Evolutionary conservation across 2,113 vertebrate genomes (phyloP).

Genomic region (Charina bottae): DNA sequence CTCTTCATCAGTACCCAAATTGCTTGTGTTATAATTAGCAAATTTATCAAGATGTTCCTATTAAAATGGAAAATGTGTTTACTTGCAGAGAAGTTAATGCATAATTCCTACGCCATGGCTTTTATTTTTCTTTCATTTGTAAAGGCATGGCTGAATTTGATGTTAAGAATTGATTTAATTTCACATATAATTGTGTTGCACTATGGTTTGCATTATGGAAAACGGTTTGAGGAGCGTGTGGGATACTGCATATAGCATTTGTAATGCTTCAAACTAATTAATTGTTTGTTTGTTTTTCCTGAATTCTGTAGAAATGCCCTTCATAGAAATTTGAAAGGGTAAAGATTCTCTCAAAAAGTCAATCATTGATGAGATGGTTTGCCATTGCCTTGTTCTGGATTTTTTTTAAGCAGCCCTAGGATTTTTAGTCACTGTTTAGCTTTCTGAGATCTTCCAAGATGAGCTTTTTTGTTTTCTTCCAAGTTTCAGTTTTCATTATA

Average conservation of each 20-base stretch:
- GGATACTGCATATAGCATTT: neutral
- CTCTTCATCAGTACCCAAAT: neutral
- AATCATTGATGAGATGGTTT: neutral
- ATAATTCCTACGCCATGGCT: neutral
- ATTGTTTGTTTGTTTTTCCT: neutral
- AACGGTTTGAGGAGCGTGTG: neutral
- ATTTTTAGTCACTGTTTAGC: neutral
- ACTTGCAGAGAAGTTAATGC: constrained; percentile 12
- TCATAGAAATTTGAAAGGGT: neutral
- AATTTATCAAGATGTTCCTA: neutral
- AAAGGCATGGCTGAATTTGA: constrained; percentile 6
- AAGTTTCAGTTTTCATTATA: neutral
- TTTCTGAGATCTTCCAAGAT: neutral
- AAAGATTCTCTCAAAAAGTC: neutral
- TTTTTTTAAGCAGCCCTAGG: neutral
- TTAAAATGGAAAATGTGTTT: constrained; percentile 16
- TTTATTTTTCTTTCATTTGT: constrained; percentile 17
- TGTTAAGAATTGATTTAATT: constrained; percentile 5
- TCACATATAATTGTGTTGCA: neutral
- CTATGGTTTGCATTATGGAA: neutral
- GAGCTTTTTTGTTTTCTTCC: neutral
- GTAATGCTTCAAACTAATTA: neutral
- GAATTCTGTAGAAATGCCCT: neutral
- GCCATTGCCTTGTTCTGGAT: neutral
- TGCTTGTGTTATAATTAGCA: constrained; percentile 4